Evolutionary conservation across 2,888 invertebrate species (phyloP), one percentile per base, ranked within the genome.

Genomic region (Apodemia mormo): DNA sequence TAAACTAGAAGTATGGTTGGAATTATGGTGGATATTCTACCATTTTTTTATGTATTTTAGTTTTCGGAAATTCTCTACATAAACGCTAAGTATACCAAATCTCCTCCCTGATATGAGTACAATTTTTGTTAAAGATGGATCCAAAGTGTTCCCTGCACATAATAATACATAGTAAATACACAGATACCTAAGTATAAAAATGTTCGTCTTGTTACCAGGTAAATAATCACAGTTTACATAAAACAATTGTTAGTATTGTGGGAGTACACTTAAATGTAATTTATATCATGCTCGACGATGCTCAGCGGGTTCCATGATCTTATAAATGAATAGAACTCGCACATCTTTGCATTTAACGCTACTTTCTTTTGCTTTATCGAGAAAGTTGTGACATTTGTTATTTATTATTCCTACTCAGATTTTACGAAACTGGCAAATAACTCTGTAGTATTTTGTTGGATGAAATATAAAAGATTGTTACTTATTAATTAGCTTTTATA

Each of bases 371-470:
- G 29, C 65, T 65, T 40, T 65, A 43, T 43, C 65, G 40, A 43
- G 65, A 65, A 65, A 65, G 65, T 65, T 65, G 65, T 65, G 65
- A 65, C 65, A 61, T 61, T 61, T 37, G 37, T 61, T 61, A 61
- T 61, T 61, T 61, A 61, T 37, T 61, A 61, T 61, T 33, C 61
- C 33, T 33, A 61, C 52, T 52, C 1, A 49, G 12, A 49, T 49
- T 49, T 49, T 14, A 49, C 12, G 49, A 49, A 49, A 49, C 49
- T 14, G 49, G 14, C 12, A 45, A 45, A 45, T 45, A 12, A 3
- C 14, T 49, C 5, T 3, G 14, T 14, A 49, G 14, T 49, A 49
- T 49, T 10, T 45, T 45, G 10, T 45, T 4, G 10, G 43, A 10
- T 45, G 43, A 45, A 45, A 45, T 10, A 10, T 45, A 9, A 43